Evolutionary conservation across 2,113 vertebrate genomes (phyloP), one percentile per base, ranked within the genome.

Genomic region (Rhinolophus sinicus): DNA sequence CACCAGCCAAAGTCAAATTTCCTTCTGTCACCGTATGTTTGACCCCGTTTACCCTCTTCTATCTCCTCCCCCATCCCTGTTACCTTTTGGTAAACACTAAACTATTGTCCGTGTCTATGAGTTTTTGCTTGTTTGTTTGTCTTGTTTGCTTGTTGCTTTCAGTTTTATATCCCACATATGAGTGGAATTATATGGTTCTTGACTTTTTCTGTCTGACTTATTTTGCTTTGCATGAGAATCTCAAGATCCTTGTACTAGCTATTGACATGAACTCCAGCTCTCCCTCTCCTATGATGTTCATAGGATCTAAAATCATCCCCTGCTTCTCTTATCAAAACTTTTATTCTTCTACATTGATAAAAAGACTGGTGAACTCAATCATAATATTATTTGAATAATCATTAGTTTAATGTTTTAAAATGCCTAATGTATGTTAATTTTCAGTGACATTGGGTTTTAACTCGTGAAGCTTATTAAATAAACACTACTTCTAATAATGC

Each of bases 361-460:
- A 69, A 80, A 80, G 52, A 76, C 14, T 52, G n/a, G 14, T 33
- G 14, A 96, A 76, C 15, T 28, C 82, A 90, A 47, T 56, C 9
- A 85, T 30, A 56, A 18, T 76, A 54, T 16, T 8, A 65, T n/a
- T 67, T 75, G 22, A 24, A 84, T 35, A 8, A 21, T 70, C 60
- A 52, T 33, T 65, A 22, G 72, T 76, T 95, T 89, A 86, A 56
- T 60, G 19, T 90, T 88, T 87, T 73, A 77, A 92, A 47, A 58
- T 73, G 6, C 44, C 76, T 33, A 65, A n/a, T 50, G 60, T 47
- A 13, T 83, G 33, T 67, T 50, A 78, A 50, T 24, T 21, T 89
- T 60, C n/a, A 89, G 22, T 7, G 54, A 47, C 24, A 28, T 26
- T 22, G 47, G 35, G 13, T 82, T 89, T 96, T 80, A 80, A 35